phyloP scores from a whole-genome alignment of 2,113 vertebrate species.

The Eleginops maclovinus region DNA sequence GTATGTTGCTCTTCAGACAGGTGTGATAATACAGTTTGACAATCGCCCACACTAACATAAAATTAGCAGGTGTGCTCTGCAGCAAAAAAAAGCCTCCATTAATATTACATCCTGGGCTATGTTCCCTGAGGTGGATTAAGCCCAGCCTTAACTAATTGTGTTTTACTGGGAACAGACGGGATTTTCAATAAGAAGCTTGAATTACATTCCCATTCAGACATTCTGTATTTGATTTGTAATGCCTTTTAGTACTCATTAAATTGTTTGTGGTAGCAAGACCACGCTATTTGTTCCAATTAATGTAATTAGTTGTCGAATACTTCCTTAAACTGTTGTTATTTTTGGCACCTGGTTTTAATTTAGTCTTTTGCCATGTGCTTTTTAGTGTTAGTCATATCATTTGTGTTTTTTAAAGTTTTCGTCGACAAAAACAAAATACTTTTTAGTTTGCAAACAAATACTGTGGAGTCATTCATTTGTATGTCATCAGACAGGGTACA shows the following conservation, averaged over 20 bases:
- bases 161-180: slow-evolving; percentile 38
- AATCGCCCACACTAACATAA: slow-evolving; percentile 44
- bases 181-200: slow-evolving; percentile 28
- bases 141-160: slow-evolving; percentile 60
- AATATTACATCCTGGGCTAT: slow-evolving; percentile 50
- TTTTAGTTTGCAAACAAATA: neutral
- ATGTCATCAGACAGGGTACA: neutral
- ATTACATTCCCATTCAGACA: slow-evolving; percentile 2
- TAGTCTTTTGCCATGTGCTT: neutral
- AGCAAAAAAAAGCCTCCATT: slow-evolving; percentile 65
- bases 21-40: slow-evolving; percentile 64
- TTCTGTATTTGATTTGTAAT: neutral
- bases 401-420: neutral
- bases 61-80: slow-evolving; percentile 71
- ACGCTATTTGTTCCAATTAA: neutral
- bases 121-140: slow-evolving; percentile 72
- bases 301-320: neutral
- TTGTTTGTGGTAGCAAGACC: neutral
- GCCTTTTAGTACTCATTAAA: neutral
- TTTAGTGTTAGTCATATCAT: neutral
- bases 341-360: neutral
- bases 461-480: neutral
- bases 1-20: slow-evolving; percentile 65
- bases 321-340: neutral
- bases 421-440: neutral